Evolutionary conservation across 23 tunicate genomes (phyloP), one percentile per base, ranked within the genome.

Genomic region (Ascidia mentula): DNA sequence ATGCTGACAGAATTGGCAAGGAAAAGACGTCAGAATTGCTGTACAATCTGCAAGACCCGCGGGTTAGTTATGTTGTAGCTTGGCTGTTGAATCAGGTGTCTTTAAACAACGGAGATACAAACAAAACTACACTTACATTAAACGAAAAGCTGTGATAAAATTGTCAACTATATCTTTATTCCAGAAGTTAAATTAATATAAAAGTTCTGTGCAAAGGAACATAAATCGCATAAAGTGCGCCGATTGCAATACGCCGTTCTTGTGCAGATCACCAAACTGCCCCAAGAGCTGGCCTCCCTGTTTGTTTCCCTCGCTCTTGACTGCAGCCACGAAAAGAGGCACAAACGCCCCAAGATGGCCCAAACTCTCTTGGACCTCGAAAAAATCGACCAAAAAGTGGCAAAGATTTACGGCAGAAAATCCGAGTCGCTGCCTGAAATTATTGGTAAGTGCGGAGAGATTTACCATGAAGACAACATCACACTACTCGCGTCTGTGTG

Each of bases 261-360:
- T n/a, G n/a, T n/a, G 1, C 80, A 86, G 90, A 88, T 80, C 37
- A 31, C 69, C 12, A 33, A 36, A 34, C 79, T 93, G 2, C 79
- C 85, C 20, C 31, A 46, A 28, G 80, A 72, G 36, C 8, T 79
- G 0, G 86, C 89, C 22, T 40, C 84, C 60, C 77, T 71, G 46
- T 88, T 82, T 76, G 94, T 88, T 13, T 60, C 73, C 8, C 85
- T 93, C 2, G 87, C 98, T 26, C 73, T 93, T 32, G 39, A 65
- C 4, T 93, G 98, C 53, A 88, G 98, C 70, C 93, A 88, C 59
- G 93, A 75, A 53, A 93, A 84, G 76, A 60, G 98, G 35, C 80
- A 69, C 37, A 89, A 88, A 72, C 80, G 98, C 0, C 93, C 98
- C 18, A 88, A 75, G 45, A 93, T 93, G 98, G 61, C 80, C 36